Percentiles rank a stretch among this genome's conserved stretches.
Evolutionary conservation across 1,140 invertebrate species (phyloP).

Genomic region (Drosophila repleta): DNA sequence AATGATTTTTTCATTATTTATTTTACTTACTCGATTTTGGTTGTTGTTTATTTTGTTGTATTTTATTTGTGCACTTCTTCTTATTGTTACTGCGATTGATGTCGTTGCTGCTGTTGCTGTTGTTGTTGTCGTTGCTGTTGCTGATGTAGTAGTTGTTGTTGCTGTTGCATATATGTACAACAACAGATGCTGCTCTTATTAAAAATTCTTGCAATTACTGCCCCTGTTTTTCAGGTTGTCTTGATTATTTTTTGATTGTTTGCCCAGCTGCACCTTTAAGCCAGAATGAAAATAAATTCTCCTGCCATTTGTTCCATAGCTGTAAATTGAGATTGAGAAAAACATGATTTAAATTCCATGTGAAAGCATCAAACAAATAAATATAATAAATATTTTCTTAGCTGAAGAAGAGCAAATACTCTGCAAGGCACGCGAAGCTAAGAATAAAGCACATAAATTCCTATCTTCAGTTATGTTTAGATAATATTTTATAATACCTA

Average conservation of each 20-base stretch:
- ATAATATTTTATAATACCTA: no score
- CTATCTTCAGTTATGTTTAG: no score
- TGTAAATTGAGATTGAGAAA: conserved; percentile 9
- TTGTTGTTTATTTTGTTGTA: conserved; percentile 31
- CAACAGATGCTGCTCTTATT: conserved; percentile 20
- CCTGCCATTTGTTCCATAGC: conserved; percentile 27
- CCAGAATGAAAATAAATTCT: conserved; percentile 4
- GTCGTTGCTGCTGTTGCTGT: conserved; percentile 10
- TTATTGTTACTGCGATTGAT: background rate
- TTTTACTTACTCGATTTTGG: conserved; percentile 43
- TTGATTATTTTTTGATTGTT: background rate
- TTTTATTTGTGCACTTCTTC: background rate
- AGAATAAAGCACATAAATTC: no score
- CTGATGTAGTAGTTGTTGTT: conserved; percentile 21
- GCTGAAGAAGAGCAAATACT: no score
- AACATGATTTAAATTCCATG: conserved; percentile 7
- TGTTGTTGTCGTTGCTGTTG: conserved; percentile 15
- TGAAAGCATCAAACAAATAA: conserved; percentile 2
- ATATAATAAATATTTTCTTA: background rate
- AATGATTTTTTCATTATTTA: conserved; percentile 1
- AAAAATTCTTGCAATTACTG: conserved; percentile 23
- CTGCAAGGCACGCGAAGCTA: no score
- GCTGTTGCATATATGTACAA: conserved; percentile 23
- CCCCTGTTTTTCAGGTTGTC: conserved; percentile 12
- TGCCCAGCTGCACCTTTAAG: conserved; percentile 14